phyloP scores from a whole-genome alignment of 35 echinoderm and acorn worm species.

The Stichopus chloronotus region DNA sequence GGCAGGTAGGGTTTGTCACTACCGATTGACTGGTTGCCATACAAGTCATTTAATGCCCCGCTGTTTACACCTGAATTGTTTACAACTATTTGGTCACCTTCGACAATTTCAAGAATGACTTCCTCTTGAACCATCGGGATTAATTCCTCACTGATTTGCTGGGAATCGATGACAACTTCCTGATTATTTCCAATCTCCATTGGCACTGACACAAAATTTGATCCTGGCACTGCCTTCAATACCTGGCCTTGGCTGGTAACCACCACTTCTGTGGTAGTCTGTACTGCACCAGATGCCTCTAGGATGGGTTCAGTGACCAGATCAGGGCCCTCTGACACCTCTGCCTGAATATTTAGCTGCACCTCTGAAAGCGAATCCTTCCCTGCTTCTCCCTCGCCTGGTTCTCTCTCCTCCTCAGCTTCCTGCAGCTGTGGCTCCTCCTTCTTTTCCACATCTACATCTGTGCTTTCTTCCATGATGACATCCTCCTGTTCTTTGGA shows the following conservation, averaged over 20 bases:
- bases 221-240: conserved; percentile 26
- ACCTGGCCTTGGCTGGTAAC: conserved; percentile 47
- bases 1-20: conserved; percentile 44
- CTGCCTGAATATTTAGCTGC: background rate
- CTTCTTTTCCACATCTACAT: conserved; percentile 22
- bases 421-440: conserved; percentile 24
- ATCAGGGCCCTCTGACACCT: background rate
- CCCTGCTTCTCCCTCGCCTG: background rate
- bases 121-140: conserved; percentile 62
- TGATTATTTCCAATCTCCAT: conserved; percentile 47
- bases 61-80: conserved; percentile 4
- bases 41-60: conserved; percentile 22
- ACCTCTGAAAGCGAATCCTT: background rate
- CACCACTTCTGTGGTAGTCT: conserved; percentile 43
- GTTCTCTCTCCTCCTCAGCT: background rate
- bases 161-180: conserved; percentile 48
- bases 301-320: conserved; percentile 12
- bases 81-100: conserved; percentile 57
- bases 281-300: conserved; percentile 10
- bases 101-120: conserved; percentile 58
- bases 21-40: conserved; percentile 4
- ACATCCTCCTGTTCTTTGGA: background rate
- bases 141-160: conserved; percentile 59
- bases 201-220: conserved; percentile 26
- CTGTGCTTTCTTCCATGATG: background rate